A percentile compares a stretch with the other conserved stretches of the same genome.
Evolutionary conservation across 2,797 vertebrate genomes (phyloP).

Genomic region (Kryptolebias ocellatus): DNA sequence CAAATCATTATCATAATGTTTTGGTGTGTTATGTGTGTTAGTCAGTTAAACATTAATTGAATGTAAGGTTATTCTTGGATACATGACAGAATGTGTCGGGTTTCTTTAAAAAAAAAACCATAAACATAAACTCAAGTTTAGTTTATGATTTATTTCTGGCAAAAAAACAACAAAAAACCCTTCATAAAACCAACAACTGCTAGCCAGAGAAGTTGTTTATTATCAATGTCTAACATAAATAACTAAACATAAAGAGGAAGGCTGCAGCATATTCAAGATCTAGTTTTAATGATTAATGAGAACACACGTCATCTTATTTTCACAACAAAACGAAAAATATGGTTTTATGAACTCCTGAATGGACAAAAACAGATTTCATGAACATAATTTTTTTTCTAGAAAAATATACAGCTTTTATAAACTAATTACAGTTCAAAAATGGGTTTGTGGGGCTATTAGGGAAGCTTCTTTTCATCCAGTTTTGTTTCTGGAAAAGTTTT

Average conservation of each 20-base stretch:
- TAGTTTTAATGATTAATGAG: no score
- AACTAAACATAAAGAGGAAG: no score
- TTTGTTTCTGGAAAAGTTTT: no score
- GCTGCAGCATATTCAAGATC: no score
- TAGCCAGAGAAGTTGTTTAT: no score
- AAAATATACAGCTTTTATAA: conserved; percentile 4
- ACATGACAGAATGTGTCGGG: conserved; percentile 22
- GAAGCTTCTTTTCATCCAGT: conserved; percentile 82
- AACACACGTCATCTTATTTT: no score
- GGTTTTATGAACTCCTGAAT: conserved; percentile 12
- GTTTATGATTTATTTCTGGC: no score
- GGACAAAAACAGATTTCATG: conserved; percentile 19
- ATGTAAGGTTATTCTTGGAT: conserved; percentile 1
- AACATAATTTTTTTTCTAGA: conserved; percentile 23
- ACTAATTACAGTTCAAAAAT: conserved; percentile 80
- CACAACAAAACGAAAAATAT: conserved; percentile 13
- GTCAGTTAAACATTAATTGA: neutral
- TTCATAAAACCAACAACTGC: no score
- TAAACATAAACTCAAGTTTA: no score
- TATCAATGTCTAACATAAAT: no score
- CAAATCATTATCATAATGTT: conserved; percentile 21
- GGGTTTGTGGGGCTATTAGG: conserved; percentile 86
- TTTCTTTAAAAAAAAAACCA: no score
- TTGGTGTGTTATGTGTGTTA: neutral
- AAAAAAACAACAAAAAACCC: no score